A percentile compares a stretch with the other conserved stretches of the same genome.
phyloP scores from a whole-genome alignment of 2,797 vertebrate genomes.

The Melanotaenia pygmaea region DNA sequence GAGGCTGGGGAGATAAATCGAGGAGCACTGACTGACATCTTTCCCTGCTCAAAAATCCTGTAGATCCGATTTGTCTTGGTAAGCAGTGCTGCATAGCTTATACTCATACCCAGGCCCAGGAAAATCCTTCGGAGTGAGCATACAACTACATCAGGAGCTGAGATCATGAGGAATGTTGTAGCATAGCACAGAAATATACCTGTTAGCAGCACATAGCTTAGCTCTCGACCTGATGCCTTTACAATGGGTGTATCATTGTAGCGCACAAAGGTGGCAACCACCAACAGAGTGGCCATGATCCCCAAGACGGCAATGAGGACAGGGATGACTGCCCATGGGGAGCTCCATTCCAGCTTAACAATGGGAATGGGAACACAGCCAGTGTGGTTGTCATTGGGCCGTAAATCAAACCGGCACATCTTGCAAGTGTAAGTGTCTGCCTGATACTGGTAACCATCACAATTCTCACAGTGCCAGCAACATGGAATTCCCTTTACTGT shows the following conservation, averaged over 20 bases:
- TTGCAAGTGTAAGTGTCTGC: conserved; percentile 93
- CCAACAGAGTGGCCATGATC: conserved; percentile 92
- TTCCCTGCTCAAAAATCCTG: conserved; percentile 97
- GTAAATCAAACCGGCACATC: conserved; percentile 91
- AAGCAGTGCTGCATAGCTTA: conserved; percentile 95
- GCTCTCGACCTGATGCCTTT: conserved; percentile 93
- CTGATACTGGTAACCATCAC: conserved; percentile 95
- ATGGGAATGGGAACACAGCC: conserved; percentile 92
- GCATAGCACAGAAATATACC: conserved; percentile 96
- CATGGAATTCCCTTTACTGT: conserved; percentile 94
- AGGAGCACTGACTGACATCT: conserved; percentile 93
- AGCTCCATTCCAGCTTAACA: conserved; percentile 95
- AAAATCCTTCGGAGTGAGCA: conserved; percentile 94
- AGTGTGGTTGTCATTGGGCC: conserved; percentile 93
- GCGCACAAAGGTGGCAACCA: conserved; percentile 92
- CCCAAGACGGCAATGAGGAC: conserved; percentile 92
- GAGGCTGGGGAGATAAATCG: conserved; percentile 95
- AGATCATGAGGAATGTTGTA: conserved; percentile 97
- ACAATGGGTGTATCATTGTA: conserved; percentile 97
- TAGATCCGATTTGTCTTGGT: conserved; percentile 99
- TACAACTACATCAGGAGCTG: conserved; percentile 88
- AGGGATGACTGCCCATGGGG: conserved; percentile 93
- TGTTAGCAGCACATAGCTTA: conserved; percentile 94
- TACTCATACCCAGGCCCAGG: conserved; percentile 95
- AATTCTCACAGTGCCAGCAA: conserved; percentile 97